These are phyloP conservation scores for Apis florea DNA, from an alignment of 1,140 invertebrate genomes.

Conservation along the genomic window DNA sequence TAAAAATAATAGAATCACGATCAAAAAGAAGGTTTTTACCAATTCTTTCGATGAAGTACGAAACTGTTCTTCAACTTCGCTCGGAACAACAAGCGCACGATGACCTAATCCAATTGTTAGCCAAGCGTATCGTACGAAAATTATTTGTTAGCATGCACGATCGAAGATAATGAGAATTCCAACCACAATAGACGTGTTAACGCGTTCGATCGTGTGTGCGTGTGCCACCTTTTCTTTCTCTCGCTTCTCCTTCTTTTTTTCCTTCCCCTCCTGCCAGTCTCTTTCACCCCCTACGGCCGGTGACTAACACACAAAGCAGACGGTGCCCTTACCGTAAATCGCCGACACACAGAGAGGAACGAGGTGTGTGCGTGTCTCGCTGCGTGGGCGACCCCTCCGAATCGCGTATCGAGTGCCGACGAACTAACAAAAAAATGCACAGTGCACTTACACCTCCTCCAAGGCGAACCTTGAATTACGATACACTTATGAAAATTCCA, in stretches of 20 bases:
- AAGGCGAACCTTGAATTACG: constrained; percentile 16
- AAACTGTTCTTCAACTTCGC: too few species aligned
- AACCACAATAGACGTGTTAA: constrained; percentile 16
- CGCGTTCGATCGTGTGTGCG: constrained; percentile 26
- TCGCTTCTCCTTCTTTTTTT: constrained; percentile 11
- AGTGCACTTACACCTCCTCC: constrained; percentile 25
- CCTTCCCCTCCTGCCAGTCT: constrained; percentile 24
- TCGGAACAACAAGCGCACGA: too few species aligned
- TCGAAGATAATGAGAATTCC: background rate
- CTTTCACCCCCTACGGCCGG: constrained; percentile 49
- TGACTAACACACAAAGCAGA: constrained; percentile 54
- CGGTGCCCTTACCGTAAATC: constrained; percentile 54
- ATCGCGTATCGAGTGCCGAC: constrained; percentile 44
- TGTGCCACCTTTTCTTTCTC: constrained; percentile 48
- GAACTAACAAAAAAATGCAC: constrained; percentile 42
- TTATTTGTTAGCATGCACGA: background rate
- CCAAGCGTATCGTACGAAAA: background rate
- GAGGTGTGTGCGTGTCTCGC: constrained; percentile 7
- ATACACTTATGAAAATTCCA: constrained; percentile 25
- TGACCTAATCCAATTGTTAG: background rate
- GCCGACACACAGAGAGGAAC: constrained; percentile 20
- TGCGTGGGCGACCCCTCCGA: constrained; percentile 55
- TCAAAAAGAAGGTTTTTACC: too few species aligned
- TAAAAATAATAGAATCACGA: too few species aligned
- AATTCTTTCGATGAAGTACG: too few species aligned